Percentiles rank a stretch among this genome's conserved stretches.
Evolutionary conservation across 2,888 invertebrate genomes (phyloP).

Genomic region (Gari tellinella): DNA sequence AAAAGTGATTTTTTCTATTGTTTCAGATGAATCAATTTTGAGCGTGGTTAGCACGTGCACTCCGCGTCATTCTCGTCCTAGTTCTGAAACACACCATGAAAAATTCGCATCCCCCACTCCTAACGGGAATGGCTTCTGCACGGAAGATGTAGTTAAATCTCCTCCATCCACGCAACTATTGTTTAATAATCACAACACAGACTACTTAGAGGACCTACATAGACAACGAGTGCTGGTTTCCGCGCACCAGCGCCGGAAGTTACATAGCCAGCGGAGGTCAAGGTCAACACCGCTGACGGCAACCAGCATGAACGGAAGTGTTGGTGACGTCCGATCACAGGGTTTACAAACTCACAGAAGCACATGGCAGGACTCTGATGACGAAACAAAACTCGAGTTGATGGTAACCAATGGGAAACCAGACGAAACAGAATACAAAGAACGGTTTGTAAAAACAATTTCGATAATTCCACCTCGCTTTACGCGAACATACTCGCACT

Average conservation of each 20-base stretch:
- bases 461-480: too few species aligned
- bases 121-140: constrained; percentile 15
- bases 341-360: constrained; percentile 18
- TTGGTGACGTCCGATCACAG: constrained; percentile 4
- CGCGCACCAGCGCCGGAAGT: constrained; percentile 56
- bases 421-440: constrained; percentile 45
- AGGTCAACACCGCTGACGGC: constrained; percentile 38
- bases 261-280: constrained; percentile 39
- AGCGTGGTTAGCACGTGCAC: constrained; percentile 55
- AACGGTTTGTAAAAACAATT: constrained; percentile 29
- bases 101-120: constrained; percentile 44
- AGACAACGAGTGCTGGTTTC: constrained; percentile 59
- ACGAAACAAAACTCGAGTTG: constrained; percentile 31
- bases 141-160: constrained; percentile 44
- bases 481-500: too few species aligned
- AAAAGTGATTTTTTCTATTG: too few species aligned
- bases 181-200: constrained; percentile 52
- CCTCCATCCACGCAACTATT: constrained; percentile 32
- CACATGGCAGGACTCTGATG: constrained; percentile 31
- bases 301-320: constrained; percentile 18
- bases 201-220: constrained; percentile 55
- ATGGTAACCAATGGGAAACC: constrained; percentile 37
- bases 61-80: constrained; percentile 39
- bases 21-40: constrained; percentile 52
- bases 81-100: constrained; percentile 38